Conservation (phyloP, 2,797 vertebrate genomes). For the Pogoniulus pusillus region DNA sequence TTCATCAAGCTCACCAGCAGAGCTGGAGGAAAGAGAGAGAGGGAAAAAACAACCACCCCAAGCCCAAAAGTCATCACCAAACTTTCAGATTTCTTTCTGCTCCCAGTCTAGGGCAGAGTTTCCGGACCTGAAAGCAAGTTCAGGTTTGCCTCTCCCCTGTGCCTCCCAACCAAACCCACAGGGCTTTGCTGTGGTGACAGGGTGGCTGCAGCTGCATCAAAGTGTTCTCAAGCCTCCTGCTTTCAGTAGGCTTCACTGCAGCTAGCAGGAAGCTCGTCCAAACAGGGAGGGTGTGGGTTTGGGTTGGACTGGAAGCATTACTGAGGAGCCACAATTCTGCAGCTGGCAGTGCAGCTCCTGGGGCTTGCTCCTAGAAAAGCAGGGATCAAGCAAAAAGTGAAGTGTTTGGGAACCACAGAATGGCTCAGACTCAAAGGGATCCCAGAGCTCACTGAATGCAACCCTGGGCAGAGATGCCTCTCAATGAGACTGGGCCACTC, state of each 20-base stretch:
- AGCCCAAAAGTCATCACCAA: not conserved
- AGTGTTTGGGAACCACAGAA: not conserved
- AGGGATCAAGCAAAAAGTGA: not conserved
- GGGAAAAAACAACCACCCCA: not conserved
- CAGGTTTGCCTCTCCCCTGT: not conserved
- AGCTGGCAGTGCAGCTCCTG: not conserved
- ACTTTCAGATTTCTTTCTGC: not conserved
- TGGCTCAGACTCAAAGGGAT: too few relatives aligned
- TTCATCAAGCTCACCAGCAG: not conserved
- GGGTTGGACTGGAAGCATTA: not conserved
- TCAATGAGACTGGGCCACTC: too few relatives aligned
- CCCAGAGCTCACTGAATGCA: too few relatives aligned
- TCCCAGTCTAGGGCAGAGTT: slow-evolving; percentile 4
- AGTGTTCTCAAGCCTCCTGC: not conserved
- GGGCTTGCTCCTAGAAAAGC: not conserved
- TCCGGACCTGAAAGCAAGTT: slow-evolving; percentile 31
- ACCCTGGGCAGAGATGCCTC: too few relatives aligned
- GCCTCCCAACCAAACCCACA: slow-evolving; percentile 33
- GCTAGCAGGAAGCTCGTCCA: not conserved
- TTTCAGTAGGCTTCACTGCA: not conserved
- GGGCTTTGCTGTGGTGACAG: slow-evolving; percentile 24
- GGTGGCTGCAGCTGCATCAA: not conserved
- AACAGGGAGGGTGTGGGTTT: not conserved
- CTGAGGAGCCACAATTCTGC: not conserved
- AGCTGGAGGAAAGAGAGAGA: not conserved